Percentiles rank a stretch among this genome's conserved stretches.
Conservation (phyloP, 2,888 invertebrate species). For the Thalpophila matura region DNA sequence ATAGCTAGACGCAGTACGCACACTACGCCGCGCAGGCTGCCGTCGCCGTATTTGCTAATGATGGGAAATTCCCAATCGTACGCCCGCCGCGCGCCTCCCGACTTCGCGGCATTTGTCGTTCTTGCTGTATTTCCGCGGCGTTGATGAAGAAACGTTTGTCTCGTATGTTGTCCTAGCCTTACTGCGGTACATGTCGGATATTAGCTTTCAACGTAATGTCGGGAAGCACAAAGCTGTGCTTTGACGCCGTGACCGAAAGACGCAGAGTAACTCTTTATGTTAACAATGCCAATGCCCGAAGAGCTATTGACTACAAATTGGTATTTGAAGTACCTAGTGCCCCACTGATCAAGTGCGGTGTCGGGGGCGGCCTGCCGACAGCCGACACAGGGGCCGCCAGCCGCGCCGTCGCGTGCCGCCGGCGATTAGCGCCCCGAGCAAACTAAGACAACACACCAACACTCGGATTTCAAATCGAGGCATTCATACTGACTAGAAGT, state of each 20-base stretch:
- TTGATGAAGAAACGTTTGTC: not conserved
- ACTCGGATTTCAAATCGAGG: not conserved
- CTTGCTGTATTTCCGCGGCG: not conserved
- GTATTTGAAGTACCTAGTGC: not conserved
- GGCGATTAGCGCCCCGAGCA: not conserved
- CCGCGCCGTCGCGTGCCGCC: not conserved
- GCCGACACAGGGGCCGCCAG: too few relatives aligned
- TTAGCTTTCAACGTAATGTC: too few relatives aligned
- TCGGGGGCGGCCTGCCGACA: not conserved
- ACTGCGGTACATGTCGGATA: too few relatives aligned
- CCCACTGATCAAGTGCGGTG: not conserved
- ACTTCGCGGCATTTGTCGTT: not conserved
- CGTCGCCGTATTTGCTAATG: not conserved
- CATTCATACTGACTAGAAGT: not conserved
- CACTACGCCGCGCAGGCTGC: too few relatives aligned
- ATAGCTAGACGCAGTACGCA: not conserved
- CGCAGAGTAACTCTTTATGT: not conserved
- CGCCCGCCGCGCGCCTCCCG: not conserved
- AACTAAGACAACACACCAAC: not conserved
- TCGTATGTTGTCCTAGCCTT: not conserved
- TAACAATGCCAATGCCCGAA: too few relatives aligned
- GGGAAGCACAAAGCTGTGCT: too few relatives aligned
- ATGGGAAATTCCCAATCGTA: not conserved
- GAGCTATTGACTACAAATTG: not conserved
- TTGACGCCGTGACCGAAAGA: too few relatives aligned